Evolutionary conservation across 23 tunicate species (phyloP).

Genomic region (Halocynthia aurantium): DNA sequence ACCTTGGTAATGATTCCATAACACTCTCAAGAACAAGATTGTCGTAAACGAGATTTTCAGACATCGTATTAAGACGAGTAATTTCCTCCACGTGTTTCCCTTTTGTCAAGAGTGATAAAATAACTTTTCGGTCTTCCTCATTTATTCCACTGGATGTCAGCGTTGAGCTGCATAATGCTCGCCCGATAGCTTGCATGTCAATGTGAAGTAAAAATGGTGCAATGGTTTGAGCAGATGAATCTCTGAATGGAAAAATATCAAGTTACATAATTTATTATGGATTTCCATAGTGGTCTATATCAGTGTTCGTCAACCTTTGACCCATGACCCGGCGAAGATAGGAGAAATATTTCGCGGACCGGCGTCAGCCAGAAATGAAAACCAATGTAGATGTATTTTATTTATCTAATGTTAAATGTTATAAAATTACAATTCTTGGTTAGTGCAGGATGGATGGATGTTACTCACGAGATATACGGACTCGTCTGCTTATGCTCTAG

Average conservation of each 20-base stretch:
- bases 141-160: neutral
- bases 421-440: too few relatives aligned
- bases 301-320: too few relatives aligned
- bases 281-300: too few relatives aligned
- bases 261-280: too few relatives aligned
- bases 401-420: too few relatives aligned
- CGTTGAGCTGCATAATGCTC: conserved; percentile 9
- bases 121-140: neutral
- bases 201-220: conserved; percentile 21
- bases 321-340: too few relatives aligned
- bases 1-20: conserved; percentile 12
- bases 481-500: neutral
- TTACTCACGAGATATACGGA: neutral
- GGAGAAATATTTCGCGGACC: too few relatives aligned
- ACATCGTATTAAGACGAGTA: neutral
- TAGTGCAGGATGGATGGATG: too few relatives aligned
- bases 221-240: conserved; percentile 11
- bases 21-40: neutral
- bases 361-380: too few relatives aligned
- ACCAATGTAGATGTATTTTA: too few relatives aligned
- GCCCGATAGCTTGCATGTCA: conserved; percentile 11
- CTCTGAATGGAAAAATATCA: neutral
- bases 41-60: conserved; percentile 1
- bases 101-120: neutral
- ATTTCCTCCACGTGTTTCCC: neutral